These are phyloP conservation scores for Aporophyla lueneburgensis DNA, from an alignment of 2,888 invertebrate species.

Conservation along the genomic window DNA sequence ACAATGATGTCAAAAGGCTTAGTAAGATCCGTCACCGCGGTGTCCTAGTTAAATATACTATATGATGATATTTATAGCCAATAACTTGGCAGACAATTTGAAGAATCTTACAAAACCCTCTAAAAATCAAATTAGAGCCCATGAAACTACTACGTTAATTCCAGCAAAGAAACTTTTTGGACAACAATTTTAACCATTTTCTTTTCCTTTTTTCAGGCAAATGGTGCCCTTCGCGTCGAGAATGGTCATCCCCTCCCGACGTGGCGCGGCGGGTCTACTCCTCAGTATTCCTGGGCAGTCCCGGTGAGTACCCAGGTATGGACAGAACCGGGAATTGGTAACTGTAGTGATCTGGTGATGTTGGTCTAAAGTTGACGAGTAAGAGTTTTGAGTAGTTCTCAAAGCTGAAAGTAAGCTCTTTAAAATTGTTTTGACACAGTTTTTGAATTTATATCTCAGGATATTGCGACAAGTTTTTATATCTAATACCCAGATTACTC, in stretches of 20 bases:
- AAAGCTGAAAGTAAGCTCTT: not conserved
- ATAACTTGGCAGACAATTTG: not conserved
- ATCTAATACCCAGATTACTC: too few relatives aligned
- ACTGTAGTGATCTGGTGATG: slow-evolving; percentile 21
- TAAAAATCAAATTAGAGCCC: not conserved
- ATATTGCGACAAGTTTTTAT: not conserved
- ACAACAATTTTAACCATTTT: not conserved
- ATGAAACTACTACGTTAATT: not conserved
- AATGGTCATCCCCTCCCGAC: slow-evolving; percentile 97
- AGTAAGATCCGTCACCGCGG: not conserved
- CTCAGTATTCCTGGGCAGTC: slow-evolving; percentile 98
- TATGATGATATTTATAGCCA: not conserved
- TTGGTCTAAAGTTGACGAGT: slow-evolving; percentile 6
- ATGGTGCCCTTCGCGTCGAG: slow-evolving; percentile 97
- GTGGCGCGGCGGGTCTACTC: slow-evolving; percentile 97
- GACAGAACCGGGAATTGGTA: slow-evolving; percentile 40
- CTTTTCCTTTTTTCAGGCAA: slow-evolving; percentile 93
- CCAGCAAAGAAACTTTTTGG: not conserved
- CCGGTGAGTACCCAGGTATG: slow-evolving; percentile 94
- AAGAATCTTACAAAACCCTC: not conserved
- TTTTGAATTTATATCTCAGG: slow-evolving; percentile 2
- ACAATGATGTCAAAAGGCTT: not conserved
- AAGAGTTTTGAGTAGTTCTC: not conserved
- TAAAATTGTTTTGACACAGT: not conserved
- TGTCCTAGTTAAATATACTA: too few relatives aligned